Base-by-base conservation (phyloP, 23 tunicate genomes). In the Oikopleura dioica region DNA sequence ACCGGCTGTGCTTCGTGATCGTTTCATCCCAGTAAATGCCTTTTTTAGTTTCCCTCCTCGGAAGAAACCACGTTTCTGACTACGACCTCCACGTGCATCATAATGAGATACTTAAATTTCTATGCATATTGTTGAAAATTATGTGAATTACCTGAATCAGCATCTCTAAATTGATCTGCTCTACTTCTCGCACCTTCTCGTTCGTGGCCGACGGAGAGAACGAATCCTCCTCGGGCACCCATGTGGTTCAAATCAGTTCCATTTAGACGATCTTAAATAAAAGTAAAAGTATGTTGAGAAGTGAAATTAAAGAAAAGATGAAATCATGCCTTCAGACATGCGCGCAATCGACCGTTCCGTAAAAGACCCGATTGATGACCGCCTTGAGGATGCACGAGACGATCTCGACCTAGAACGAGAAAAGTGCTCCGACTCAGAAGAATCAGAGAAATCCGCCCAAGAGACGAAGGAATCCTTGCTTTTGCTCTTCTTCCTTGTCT, bases 141-240 rank as follows among this genome's bases (percentile, higher is more conserved):
- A 44, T n/a, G n/a, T n/a, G n/a, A n/a, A 16, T 16, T 21, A 63
- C 30, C 72, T 24, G 72, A 63, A 63, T 63, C 72, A 28, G 72
- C 72, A 63, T 63, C 72, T 28, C 72, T 24, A 28, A 63, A 63
- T 63, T 63, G 72, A 63, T 63, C 72, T 2, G 72, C 16, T 63
- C 30, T 21, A 63, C 72, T 63, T 63, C 72, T 24, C 72, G 72
- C 72, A 28, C 72, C 72, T 44, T 44, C 55, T 63, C 72, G 29
- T 63, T 63, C 72, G 4, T 16, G 29, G 16, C 72, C 72, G 33
- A 63, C 28, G 2, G 72, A 63, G 2, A 63, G 31, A 16, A 63
- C 72, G 26, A 63, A 63, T 63, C 72, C 72, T 2, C 72, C 72
- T 63, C 72, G 16, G 31, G 72, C 72, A 28, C 72, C 72, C 16